phyloP scores from a whole-genome alignment of 2,113 vertebrate genomes.

The Pteronura brasiliensis region DNA sequence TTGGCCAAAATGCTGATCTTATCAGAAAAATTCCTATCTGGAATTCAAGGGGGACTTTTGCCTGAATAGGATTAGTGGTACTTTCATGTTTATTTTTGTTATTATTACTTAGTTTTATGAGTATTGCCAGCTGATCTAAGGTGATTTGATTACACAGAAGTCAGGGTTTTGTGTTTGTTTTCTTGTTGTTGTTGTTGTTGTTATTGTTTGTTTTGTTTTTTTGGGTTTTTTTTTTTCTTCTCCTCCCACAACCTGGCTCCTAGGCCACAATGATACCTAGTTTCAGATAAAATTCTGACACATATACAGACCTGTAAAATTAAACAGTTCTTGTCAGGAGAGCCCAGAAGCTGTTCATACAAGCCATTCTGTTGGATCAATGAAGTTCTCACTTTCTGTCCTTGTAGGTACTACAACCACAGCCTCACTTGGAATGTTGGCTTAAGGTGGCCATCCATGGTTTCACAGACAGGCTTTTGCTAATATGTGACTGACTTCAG shows the following conservation, averaged over 20 bases:
- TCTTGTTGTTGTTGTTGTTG: not conserved
- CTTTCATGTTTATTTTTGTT: not conserved
- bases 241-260: not conserved
- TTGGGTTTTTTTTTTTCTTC: not conserved
- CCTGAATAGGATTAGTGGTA: not conserved
- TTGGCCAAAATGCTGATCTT: not conserved
- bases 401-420: rapidly evolving
- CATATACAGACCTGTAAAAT: not conserved
- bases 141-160: not conserved
- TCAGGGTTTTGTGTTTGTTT: not conserved
- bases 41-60: not conserved
- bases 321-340: not conserved
- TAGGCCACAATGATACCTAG: not conserved
- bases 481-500: not conserved
- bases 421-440: not conserved
- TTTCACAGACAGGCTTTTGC: not conserved
- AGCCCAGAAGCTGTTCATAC: not conserved
- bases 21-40: not conserved
- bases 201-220: too few species aligned
- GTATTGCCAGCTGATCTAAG: not conserved
- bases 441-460: not conserved
- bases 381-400: not conserved
- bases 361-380: not conserved
- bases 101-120: not conserved
- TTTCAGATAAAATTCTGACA: not conserved